Conservation (phyloP, 2,888 invertebrate species). For the Smittia sp. region DNA sequence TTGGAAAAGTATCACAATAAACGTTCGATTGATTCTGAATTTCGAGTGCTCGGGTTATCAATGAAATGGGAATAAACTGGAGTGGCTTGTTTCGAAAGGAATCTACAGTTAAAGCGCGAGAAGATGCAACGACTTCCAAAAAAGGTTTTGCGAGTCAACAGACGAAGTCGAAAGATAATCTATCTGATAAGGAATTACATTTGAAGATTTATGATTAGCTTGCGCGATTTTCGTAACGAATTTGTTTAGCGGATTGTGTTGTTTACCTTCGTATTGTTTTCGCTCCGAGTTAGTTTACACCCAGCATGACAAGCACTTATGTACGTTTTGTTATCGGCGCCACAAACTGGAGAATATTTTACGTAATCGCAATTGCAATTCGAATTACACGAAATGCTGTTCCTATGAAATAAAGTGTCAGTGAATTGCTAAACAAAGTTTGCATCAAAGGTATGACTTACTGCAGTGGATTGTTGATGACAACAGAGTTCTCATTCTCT, state of each 20-base stretch:
- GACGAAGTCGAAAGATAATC: too few relatives aligned
- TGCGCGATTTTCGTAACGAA: too few relatives aligned
- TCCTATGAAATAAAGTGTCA: too few relatives aligned
- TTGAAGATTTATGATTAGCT: too few relatives aligned
- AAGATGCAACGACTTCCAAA: too few relatives aligned
- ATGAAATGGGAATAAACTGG: too few relatives aligned
- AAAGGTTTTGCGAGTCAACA: not conserved
- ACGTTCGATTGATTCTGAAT: not conserved
- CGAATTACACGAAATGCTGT: slow-evolving; percentile 56
- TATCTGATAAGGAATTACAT: too few relatives aligned
- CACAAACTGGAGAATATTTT: slow-evolving; percentile 72
- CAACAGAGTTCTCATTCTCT: slow-evolving; percentile 58
- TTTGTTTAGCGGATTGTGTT: too few relatives aligned
- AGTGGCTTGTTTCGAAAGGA: not conserved
- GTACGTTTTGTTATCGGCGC: slow-evolving; percentile 63
- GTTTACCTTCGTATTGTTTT: slow-evolving; percentile 55
- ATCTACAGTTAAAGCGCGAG: too few relatives aligned
- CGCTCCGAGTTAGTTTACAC: slow-evolving; percentile 56
- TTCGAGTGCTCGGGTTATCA: not conserved
- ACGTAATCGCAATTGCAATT: slow-evolving; percentile 68
- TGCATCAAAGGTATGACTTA: not conserved
- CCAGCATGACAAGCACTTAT: slow-evolving; percentile 81
- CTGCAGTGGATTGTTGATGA: slow-evolving; percentile 48
- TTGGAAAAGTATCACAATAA: not conserved
- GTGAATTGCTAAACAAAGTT: too few relatives aligned